These are phyloP conservation scores for Helleia helle DNA, from an alignment of 2,888 invertebrate species.

Conservation along the genomic window DNA sequence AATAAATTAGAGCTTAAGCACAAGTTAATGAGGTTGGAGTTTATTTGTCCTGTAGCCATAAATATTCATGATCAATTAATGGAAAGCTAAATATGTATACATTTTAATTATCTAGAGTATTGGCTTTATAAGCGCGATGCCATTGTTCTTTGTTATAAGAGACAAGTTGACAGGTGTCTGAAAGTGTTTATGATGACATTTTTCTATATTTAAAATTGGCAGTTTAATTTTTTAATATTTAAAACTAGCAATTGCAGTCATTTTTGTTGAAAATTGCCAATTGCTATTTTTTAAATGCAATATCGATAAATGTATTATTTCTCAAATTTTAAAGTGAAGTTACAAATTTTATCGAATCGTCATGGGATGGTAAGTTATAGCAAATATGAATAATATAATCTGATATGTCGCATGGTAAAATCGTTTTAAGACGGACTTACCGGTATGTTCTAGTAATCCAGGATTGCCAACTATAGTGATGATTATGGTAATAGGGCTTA, in stretches of 20 bases:
- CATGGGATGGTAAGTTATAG: constrained; percentile 1
- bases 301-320: too few relatives aligned
- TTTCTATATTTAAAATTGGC: constrained; percentile 1
- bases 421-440: too few relatives aligned
- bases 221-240: background rate
- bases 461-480: too few relatives aligned
- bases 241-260: too few relatives aligned
- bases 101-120: constrained; percentile 11
- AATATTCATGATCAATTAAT: constrained; percentile 13
- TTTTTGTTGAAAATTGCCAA: background rate
- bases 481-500: too few relatives aligned
- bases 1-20: background rate
- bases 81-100: constrained; percentile 12
- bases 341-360: background rate
- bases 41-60: background rate
- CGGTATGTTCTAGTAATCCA: too few relatives aligned
- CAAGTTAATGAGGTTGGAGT: background rate
- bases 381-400: too few relatives aligned
- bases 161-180: background rate
- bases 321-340: too few relatives aligned
- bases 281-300: background rate
- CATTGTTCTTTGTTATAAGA: background rate
- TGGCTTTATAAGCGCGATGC: background rate
- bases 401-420: too few relatives aligned
- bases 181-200: background rate